Evolutionary conservation across 92 coral and sea anemone genomes (phyloP).

Genomic region (Porites evermanni): DNA sequence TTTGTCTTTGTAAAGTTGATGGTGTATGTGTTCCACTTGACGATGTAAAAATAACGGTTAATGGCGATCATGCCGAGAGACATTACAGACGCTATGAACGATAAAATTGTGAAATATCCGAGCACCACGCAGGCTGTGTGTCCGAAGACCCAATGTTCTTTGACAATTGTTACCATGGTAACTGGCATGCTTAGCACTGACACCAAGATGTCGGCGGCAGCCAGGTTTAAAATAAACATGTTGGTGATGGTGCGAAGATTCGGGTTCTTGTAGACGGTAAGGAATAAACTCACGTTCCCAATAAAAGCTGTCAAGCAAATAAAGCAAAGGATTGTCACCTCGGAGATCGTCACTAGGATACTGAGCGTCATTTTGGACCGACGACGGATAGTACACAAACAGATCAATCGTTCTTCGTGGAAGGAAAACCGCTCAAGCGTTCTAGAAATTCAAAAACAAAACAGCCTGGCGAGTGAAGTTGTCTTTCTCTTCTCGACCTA

Average conservation of each 20-base stretch:
- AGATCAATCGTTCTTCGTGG: no score
- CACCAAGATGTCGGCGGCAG: slow-evolving; percentile 67
- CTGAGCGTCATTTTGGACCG: background rate
- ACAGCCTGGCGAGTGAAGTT: no score
- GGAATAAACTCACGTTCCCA: slow-evolving; percentile 63
- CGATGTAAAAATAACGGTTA: slow-evolving; percentile 63
- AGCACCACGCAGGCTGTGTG: slow-evolving; percentile 42
- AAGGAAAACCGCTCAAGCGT: no score
- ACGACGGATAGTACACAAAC: no score
- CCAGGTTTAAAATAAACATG: slow-evolving; percentile 62
- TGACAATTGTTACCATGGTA: slow-evolving; percentile 43
- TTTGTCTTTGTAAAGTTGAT: slow-evolving; percentile 35
- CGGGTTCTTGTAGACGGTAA: slow-evolving; percentile 52
- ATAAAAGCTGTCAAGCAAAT: slow-evolving; percentile 36
- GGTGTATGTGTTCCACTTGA: slow-evolving; percentile 62
- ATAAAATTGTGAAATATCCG: slow-evolving; percentile 52
- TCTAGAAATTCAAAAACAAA: no score
- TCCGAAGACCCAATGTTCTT: slow-evolving; percentile 53
- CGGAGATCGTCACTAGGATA: background rate
- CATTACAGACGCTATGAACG: slow-evolving; percentile 65
- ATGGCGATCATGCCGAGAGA: slow-evolving; percentile 58
- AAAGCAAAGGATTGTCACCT: background rate
- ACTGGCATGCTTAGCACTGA: slow-evolving; percentile 70
- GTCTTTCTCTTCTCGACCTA: no score
- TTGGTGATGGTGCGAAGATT: slow-evolving; percentile 60